Base-by-base conservation (phyloP, 2,113 vertebrate species). In the Gobio gobio region DNA sequence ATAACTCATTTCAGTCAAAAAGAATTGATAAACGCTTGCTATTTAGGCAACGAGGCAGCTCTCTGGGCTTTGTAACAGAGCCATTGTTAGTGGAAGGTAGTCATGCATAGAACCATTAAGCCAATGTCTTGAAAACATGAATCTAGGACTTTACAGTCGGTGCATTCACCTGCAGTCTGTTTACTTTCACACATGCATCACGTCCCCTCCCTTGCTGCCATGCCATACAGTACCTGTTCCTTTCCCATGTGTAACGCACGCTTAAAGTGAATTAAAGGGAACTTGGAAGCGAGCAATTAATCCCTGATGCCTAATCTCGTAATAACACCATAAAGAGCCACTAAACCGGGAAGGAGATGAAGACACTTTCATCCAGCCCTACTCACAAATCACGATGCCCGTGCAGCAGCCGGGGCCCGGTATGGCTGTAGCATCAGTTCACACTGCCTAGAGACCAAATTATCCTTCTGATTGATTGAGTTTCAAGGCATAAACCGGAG, bases 391-490 rank as follows among this genome's bases (percentile, higher is more conserved):
- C 87, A 88, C 61, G 78, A 83, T 72, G 5, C 20, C 75, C 45
- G 68, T 43, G 51, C 63, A 49, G 78, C 76, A 73, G 77, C 78
- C 49, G 40, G 56, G 26, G 74, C 68, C 73, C 75, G 58, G 76
- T 40, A 36, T 68, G n/a, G 59, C 83, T 61, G 59, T 49, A 80
- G 78, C 86, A 54, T 77, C 86, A 80, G 73, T 78, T 78, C 81
- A 76, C 54, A 59, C 77, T 72, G 86, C 87, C 85, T 70, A 83
- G 74, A 89, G 86, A 84, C 88, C 86, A 88, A 89, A 90, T 90
- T 83, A 88, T 84, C 85, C 86, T 68, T 36, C 74, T 87, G 89
- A 89, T 88, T 91, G 90, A 90, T 90, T 87, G 86, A 87, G 88
- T 86, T 89, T 86, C 82, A 87, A 87, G 79, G 88, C 83, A 90